Percentiles rank a stretch among this genome's conserved stretches.
These are phyloP conservation scores for Anomalospiza imberbis DNA, from an alignment of 2,797 vertebrate genomes.

Conservation along the genomic window DNA sequence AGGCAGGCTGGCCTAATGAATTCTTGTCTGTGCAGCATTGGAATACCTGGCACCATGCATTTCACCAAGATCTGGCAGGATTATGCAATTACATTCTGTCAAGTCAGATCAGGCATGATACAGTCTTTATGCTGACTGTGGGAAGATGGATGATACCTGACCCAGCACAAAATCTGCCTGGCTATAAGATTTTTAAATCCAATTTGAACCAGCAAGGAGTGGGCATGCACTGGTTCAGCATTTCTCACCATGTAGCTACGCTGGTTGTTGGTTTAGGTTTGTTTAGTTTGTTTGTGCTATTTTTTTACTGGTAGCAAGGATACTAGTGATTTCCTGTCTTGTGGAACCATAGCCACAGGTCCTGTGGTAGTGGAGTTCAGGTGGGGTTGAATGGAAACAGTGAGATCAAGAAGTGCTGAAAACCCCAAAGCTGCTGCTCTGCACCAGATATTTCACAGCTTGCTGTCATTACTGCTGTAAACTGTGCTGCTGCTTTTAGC, in stretches of 20 bases:
- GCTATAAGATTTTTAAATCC: not conserved
- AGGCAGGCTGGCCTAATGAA: not conserved
- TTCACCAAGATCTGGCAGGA: not conserved
- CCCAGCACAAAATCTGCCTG: conserved; percentile 13
- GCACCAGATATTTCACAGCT: not conserved
- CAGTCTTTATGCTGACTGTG: conserved; percentile 1
- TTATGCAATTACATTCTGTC: conserved; percentile 1
- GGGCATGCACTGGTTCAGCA: not conserved
- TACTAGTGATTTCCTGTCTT: not conserved
- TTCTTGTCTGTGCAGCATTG: not conserved
- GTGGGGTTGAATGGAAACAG: not conserved
- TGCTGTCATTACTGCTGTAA: not conserved
- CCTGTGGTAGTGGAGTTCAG: not conserved
- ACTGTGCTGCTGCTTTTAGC: not conserved
- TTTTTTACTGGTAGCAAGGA: not conserved
- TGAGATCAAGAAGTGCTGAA: not conserved
- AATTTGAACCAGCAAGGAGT: not conserved
- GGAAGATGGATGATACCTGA: not conserved
- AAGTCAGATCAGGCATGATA: not conserved
- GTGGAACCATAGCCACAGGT: not conserved
- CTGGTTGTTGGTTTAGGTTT: not conserved
- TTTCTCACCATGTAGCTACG: not conserved
- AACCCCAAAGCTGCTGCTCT: not conserved
- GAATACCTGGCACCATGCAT: not conserved
- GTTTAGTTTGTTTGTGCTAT: not conserved